Base-by-base conservation (phyloP, 2,797 vertebrate genomes). In the Cyclopterus lumpus region DNA sequence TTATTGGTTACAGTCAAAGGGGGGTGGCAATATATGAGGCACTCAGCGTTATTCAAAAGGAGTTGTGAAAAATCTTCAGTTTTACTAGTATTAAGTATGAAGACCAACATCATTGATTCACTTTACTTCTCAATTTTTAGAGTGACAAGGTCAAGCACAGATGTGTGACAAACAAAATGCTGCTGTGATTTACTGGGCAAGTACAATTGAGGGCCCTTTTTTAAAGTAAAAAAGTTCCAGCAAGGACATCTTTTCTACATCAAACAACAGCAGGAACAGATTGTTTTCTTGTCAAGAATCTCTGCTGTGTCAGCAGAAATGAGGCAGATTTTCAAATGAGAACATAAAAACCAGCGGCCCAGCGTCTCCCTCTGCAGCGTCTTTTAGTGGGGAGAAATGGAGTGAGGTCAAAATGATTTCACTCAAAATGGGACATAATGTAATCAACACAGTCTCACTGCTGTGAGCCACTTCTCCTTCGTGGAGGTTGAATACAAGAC, bases 41-140 rank as follows among this genome's bases (percentile, higher is more conserved):
- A 94, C 93, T 93, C 89, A 55, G 86, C 84, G 8, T 91, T 90
- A 82, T 84, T 88, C 60, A 79, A 87, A 76, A 84, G 58, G 61
- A 84, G 72, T 87, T 65, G 77, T 86, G 84, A 82, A 71, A 79
- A 80, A 80, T 73, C 22, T 66, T 82, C 8, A 46, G 34, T 57
- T 73, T 84, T 67, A 54, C 72, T 71, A 72, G 67, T 64, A 76
- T 70, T 57, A 81, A 68, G 58, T 80, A 85, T 71, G 80, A 67
- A 80, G 63, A 81, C 46, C 46, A 75, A 77, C 61, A 81, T 78
- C 16, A 42, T 10, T 72, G 54, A 88, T 64, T 71, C 69, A 74
- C 57, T 71, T 48, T 16, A 60, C 65, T 79, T 18, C 72, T 71
- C 14, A 30, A 55, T 71, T 73, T 66, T 51, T 16, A 40, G 54